Evolutionary conservation across 2,113 vertebrate genomes (phyloP), one percentile per base, ranked within the genome.

Genomic region (Antechinus flavipes): DNA sequence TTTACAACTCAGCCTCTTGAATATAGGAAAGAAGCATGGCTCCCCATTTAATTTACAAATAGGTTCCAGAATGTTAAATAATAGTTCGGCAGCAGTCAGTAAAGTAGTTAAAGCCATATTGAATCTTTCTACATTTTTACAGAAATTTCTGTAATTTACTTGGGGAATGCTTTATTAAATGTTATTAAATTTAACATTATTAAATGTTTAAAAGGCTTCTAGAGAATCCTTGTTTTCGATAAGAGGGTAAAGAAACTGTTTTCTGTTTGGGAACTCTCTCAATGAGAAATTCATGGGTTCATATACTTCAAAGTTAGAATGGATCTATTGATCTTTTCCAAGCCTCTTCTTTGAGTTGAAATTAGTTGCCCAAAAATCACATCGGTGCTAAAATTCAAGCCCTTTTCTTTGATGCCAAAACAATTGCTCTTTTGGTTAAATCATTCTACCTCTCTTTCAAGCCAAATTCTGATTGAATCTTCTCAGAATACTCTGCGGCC

Each of bases 1-100:
- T 35, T 91, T 91, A 90, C 58, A 35, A 49, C 90, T n/a, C 91
- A 30, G 93, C 90, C 61, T 90, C 90, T 19, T 22, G 84, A 94
- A 61, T 25, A 0, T 1, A 91, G 92, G 84, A 50, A 35, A 35
- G 68, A 24, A 42, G 52, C 35, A 2, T 7, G 84, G 50, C 54
- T 52, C 91, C 42, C 53, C 26, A 0, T 91, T 56, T 24, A 23
- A 10, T 94, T 92, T 46, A 50, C 61, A 56, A 0, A 90, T 2
- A 89, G 54, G 55, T 90, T 3, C 0, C 3, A 91, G 90, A 90
- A 52, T 1, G 1, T 10, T 94, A 89, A 84, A 25, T 55, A 92
- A 91, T 53, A 2, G 49, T 55, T 55, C 25, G 56, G 91, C 26
- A 53, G 50, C 49, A 35, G 52, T 91, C 89, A 22, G 90, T 52